A percentile compares a stretch with the other conserved stretches of the same genome.
phyloP scores from a whole-genome alignment of 2,113 vertebrate genomes.

The Stegostoma tigrinum region DNA sequence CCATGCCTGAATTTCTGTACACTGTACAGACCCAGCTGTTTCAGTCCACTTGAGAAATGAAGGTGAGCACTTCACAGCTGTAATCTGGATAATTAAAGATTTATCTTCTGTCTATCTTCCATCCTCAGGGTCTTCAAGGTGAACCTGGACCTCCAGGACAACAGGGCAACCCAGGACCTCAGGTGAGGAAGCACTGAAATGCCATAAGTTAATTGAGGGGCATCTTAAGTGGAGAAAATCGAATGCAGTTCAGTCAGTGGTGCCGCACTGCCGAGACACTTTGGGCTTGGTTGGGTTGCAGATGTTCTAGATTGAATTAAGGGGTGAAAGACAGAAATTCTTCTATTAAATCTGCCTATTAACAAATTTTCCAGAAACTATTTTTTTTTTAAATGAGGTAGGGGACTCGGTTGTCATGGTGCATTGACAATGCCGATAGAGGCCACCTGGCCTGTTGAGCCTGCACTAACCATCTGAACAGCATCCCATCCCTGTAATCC shows the following conservation, averaged over 20 bases:
- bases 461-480: no score
- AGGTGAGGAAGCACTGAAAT: slow-evolving; percentile 58
- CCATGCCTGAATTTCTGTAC: not conserved
- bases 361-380: no score
- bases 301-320: no score
- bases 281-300: no score
- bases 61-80: not conserved
- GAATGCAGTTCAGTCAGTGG: not conserved
- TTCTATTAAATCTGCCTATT: no score
- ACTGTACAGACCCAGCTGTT: not conserved
- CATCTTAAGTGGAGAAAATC: not conserved
- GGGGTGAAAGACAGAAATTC: no score
- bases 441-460: no score
- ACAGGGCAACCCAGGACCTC: slow-evolving; percentile 77
- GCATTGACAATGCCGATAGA: no score
- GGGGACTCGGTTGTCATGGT: no score
- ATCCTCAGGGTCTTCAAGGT: slow-evolving; percentile 67
- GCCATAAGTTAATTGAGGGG: not conserved
- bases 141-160: slow-evolving; percentile 78
- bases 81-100: not conserved
- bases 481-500: no score
- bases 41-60: not conserved
- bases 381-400: no score
- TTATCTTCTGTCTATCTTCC: not conserved
- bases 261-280: no score